Evolutionary conservation across 2,888 invertebrate genomes (phyloP).

Genomic region (Bursaphelenchus okinawaensis): DNA sequence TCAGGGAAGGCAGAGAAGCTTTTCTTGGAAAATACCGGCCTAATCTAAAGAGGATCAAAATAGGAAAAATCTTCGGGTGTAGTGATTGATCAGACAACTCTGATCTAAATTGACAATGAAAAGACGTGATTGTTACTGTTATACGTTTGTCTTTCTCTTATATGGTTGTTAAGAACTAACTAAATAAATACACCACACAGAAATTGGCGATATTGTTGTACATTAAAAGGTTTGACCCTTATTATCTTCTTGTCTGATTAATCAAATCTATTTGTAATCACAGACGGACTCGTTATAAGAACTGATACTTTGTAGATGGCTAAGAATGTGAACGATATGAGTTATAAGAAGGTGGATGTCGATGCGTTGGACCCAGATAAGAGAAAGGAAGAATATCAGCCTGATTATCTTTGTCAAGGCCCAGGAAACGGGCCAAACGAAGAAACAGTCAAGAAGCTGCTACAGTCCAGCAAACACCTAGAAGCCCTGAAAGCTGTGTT

Average conservation of each 20-base stretch:
- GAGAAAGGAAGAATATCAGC: slow-evolving; percentile 44
- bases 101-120: too few species aligned
- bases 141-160: background rate
- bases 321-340: slow-evolving; percentile 44
- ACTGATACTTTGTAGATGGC: slow-evolving; percentile 35
- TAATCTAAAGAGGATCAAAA: background rate
- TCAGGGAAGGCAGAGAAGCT: slow-evolving; percentile 2
- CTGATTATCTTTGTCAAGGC: slow-evolving; percentile 24
- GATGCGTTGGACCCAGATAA: slow-evolving; percentile 49
- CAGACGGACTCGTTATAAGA: too few species aligned
- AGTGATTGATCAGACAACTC: too few species aligned
- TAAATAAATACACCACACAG: background rate
- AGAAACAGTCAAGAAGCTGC: slow-evolving; percentile 22
- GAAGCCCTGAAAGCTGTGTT: slow-evolving; percentile 50
- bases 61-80: background rate
- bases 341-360: slow-evolving; percentile 50
- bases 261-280: too few species aligned
- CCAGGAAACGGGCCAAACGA: slow-evolving; percentile 26
- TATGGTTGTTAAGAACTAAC: background rate
- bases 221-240: background rate
- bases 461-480: slow-evolving; percentile 30
- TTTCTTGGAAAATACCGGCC: slow-evolving; percentile 14
- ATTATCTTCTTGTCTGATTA: background rate
- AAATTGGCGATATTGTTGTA: background rate
- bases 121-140: background rate